A percentile compares a stretch with the other conserved stretches of the same genome.
These are phyloP conservation scores for Colletes gigas DNA, from an alignment of 1,140 invertebrate genomes.

Conservation along the genomic window DNA sequence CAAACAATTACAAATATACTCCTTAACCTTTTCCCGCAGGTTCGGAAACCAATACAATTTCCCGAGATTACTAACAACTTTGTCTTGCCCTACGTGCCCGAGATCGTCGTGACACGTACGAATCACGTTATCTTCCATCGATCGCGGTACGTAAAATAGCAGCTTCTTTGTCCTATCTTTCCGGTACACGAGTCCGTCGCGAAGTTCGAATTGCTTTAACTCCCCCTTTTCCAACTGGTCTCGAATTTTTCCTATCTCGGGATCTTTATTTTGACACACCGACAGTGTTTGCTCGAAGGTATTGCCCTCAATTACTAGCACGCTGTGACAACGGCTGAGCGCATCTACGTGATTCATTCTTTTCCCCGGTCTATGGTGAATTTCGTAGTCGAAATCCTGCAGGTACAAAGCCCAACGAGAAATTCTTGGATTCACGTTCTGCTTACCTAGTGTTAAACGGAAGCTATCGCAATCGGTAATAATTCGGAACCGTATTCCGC, in stretches of 20 bases:
- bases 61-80: background rate
- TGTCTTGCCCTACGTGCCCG: constrained; percentile 1
- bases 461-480: constrained; percentile 34
- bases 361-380: background rate
- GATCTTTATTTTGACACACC: background rate
- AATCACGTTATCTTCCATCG: constrained; percentile 18
- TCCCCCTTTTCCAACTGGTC: background rate
- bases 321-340: background rate
- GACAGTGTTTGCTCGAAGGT: constrained; percentile 13
- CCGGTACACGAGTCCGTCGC: background rate
- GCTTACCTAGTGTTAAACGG: constrained; percentile 10
- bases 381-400: constrained; percentile 2
- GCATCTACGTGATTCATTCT: constrained; percentile 5
- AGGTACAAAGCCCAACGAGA: constrained; percentile 16
- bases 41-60: constrained; percentile 12
- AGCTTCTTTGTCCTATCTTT: background rate
- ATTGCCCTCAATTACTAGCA: background rate
- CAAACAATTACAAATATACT: constrained; percentile 9
- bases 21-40: background rate
- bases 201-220: background rate
- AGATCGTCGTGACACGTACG: background rate
- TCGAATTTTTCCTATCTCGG: background rate
- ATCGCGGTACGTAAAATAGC: constrained; percentile 3
- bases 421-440: background rate
- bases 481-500: background rate